Evolutionary conservation across 2,888 invertebrate genomes (phyloP), one percentile per base, ranked within the genome.

Genomic region (Ophion costatus): DNA sequence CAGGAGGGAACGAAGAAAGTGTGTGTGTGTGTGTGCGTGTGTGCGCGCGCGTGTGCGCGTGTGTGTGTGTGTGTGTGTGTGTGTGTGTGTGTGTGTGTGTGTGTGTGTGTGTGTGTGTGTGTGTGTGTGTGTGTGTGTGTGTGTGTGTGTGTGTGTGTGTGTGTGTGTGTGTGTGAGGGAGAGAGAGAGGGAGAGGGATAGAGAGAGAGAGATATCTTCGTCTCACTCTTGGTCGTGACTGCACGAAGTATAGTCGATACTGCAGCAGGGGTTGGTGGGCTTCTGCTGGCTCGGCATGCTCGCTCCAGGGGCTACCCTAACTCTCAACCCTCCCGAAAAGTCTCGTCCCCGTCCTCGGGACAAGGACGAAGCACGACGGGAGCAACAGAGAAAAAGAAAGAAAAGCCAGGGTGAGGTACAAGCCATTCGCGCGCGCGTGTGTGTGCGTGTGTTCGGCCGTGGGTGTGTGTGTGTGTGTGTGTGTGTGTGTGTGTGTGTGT

Each of bases 181-280:
- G 69, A 69, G 6, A 45, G 45, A 14, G 45, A 45, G 11, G 11
- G 1, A 45, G 45, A 45, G 45, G 11, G 45, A 45, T 7, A 45
- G 45, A 45, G 45, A 45, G 24, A 70, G 64, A 22, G 38, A 29
- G 45, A 61, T 69, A 29, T 79, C 64, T 64, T 20, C 64, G 7
- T 64, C 11, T 71, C 64, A 70, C 64, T 64, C 7, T 29, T 29
- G 61, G 67, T 51, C n/a, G 64, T 80, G 86, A 73, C 87, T 83
- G 81, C 79, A 81, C 59, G 81, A 71, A 87, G 88, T 87, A 89
- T 86, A 91, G 90, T 92, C 91, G 88, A 92, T 92, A 92, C 89
- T 91, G 91, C 92, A 92, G 85, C 89, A 86, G 77, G 83, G 85
- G 85, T 80, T 80, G 73, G 38, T 38, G 22, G 71, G 38, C 38